These are phyloP conservation scores for Procambarus clarkii DNA, from an alignment of 1,140 invertebrate genomes.

Conservation along the genomic window DNA sequence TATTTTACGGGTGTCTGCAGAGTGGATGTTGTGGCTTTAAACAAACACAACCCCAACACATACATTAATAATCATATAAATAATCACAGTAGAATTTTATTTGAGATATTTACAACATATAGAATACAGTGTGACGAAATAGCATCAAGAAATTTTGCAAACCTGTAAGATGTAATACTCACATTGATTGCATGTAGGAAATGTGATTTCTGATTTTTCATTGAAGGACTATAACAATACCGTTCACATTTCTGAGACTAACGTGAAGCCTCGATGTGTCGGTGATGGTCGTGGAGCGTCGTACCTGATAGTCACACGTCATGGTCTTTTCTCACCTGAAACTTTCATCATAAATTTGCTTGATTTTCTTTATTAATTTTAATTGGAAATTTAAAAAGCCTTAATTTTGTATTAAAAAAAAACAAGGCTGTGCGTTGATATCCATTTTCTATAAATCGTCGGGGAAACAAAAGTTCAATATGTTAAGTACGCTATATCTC, in stretches of 20 bases:
- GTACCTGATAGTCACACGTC: slow-evolving; percentile 50
- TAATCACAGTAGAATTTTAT: background rate
- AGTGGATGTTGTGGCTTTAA: background rate
- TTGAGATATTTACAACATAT: background rate
- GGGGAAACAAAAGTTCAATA: background rate
- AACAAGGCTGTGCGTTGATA: background rate
- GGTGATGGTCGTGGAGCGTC: slow-evolving; percentile 32
- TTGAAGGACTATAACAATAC: background rate
- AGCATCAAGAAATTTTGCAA: background rate
- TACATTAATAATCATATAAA: background rate
- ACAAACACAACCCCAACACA: background rate
- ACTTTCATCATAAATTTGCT: background rate
- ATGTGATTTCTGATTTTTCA: background rate
- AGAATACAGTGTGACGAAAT: background rate
- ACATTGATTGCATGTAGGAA: background rate
- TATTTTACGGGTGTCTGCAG: background rate
- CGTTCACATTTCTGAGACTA: background rate
- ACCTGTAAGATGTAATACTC: background rate
- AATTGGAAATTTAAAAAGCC: background rate
- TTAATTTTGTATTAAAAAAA: background rate
- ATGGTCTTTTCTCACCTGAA: slow-evolving; percentile 29
- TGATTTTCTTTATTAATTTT: background rate
- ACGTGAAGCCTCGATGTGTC: slow-evolving; percentile 2
- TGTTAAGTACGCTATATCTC: background rate
- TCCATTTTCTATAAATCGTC: background rate